Conservation (phyloP, 2,113 vertebrate genomes). For the Anhinga rufa region DNA sequence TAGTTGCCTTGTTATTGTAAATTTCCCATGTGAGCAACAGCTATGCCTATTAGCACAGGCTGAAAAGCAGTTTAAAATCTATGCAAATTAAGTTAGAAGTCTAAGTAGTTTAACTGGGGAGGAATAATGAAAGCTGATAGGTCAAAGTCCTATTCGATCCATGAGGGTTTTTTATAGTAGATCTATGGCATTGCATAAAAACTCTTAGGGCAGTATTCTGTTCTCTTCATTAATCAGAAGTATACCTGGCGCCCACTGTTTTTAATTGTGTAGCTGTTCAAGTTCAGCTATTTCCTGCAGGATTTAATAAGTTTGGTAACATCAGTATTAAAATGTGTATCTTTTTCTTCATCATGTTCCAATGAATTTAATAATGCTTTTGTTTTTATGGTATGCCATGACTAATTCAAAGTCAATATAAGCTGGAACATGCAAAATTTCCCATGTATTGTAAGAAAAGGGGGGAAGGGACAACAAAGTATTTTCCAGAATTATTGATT, state of each 20-base stretch:
- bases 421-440: neutral
- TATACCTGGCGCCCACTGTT: neutral
- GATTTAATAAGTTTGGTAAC: slow-evolving; percentile 44
- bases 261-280: neutral
- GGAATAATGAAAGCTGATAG: neutral
- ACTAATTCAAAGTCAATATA: neutral
- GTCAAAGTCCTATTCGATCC: neutral
- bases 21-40: neutral
- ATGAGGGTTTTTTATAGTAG: neutral
- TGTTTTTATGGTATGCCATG: neutral
- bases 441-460: neutral
- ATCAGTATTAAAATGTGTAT: slow-evolving; percentile 45
- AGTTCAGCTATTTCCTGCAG: slow-evolving; percentile 41
- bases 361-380: neutral
- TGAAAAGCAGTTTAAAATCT: neutral
- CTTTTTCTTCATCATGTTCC: neutral
- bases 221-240: slow-evolving; percentile 16
- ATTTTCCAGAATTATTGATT: neutral
- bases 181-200: slow-evolving; percentile 1
- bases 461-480: neutral
- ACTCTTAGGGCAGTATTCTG: neutral
- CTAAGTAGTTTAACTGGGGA: neutral
- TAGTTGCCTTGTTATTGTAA: neutral
- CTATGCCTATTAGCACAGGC: neutral
- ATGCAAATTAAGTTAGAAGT: neutral